Base-by-base conservation (phyloP, 1,140 invertebrate genomes). In the Temnothorax curvispinosus region DNA sequence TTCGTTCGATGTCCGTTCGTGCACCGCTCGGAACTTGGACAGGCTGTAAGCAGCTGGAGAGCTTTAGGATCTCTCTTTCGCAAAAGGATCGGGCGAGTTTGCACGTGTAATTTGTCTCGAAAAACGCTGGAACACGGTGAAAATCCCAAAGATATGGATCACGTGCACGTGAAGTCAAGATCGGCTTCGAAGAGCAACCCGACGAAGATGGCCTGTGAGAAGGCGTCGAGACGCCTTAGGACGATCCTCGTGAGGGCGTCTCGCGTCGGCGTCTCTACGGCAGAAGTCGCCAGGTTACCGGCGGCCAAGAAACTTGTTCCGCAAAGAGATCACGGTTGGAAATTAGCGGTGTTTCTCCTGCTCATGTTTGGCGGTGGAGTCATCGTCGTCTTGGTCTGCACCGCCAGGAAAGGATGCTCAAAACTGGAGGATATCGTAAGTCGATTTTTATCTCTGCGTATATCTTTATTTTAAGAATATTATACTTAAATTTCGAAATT, bases 401-500 rank as follows among this genome's bases (percentile, higher is more conserved):
- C 94, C 27, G 93, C 93, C 50, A 94, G 94, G 72, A 93, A 93
- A 87, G 94, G 94, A 50, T 95, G 95, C 89, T 94, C 94, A 35
- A 93, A 94, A 67, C 92, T 95, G 84, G 95, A 95, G 87, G 95
- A 95, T 35, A 95, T 95, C 65, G 95, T 95, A 87, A 95, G 95
- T 95, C 88, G 21, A n/a, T 41, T 11, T 74, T 21, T 38, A 11
- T 74, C 27, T 74, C 27, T 21, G 6, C 5, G 13, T 52, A 35
- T 13, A 35, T 13, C 44, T 52, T 32, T 18, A 13, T 58, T 65
- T 27, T 27, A 27, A 27, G 6, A 15, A 8, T 27, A 13, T 80
- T 56, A 50, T 18, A 15, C 15, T 78, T 41, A n/a, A 56, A 35
- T 52, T 21, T 52, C 11, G 7, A 50, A 62, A 38, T 21, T n/a